phyloP scores from a whole-genome alignment of 2,797 vertebrate species.

The Enteromius radiatus region DNA sequence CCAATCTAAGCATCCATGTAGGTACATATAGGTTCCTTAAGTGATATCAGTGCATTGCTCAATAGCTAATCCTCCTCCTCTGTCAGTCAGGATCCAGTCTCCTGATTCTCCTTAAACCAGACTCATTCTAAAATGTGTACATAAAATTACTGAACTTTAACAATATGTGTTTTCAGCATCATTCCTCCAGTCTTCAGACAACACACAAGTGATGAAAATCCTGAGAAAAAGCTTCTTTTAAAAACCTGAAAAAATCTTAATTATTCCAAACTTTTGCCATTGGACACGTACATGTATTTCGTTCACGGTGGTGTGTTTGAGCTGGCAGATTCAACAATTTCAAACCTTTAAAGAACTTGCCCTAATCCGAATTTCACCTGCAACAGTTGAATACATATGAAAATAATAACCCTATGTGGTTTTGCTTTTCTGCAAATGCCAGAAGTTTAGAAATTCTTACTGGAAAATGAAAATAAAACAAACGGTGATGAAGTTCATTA shows the following conservation, averaged over 20 bases:
- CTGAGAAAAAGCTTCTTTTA: neutral
- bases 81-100: no score
- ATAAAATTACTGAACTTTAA: no score
- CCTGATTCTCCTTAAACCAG: no score
- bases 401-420: neutral
- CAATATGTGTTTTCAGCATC: neutral
- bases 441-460: neutral
- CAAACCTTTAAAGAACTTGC: conserved; percentile 27
- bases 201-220: no score
- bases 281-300: no score
- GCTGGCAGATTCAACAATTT: conserved; percentile 33
- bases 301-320: no score
- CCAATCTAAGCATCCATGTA: no score
- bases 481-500: neutral
- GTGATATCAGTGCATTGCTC: no score
- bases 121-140: no score
- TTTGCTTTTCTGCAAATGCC: neutral
- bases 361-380: neutral
- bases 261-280: neutral
- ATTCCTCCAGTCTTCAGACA: neutral
- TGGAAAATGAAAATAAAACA: neutral
- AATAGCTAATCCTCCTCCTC: no score
- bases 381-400: neutral
- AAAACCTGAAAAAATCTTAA: neutral
- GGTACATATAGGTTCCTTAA: no score